Base-by-base conservation (phyloP, 2,888 invertebrate species). In the Allolobophora icterica region DNA sequence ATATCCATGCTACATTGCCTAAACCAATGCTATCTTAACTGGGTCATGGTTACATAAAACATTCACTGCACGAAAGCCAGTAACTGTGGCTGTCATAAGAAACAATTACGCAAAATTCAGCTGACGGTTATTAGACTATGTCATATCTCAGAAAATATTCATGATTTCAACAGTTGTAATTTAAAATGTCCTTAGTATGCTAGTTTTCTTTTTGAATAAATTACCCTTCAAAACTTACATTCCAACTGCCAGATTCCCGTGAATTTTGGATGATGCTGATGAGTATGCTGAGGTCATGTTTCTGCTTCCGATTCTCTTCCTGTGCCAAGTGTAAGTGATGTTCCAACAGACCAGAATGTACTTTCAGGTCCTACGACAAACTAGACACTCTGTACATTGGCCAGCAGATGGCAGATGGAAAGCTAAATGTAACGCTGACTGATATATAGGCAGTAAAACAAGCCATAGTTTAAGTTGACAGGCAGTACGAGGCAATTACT, bases 231-330 rank as follows among this genome's bases (percentile, higher is more conserved):
- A 71, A 24, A 92, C 93, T 91, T 92, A 94, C 94, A 92, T 94
- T 94, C 95, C 94, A 95, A 83, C 93, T 92, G n/a, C 94, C 94
- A 6, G 94, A 93, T 45, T 94, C 92, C 34, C 94, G 93, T 84
- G 94, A 94, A 24, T 93, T 92, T 90, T 93, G 94, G 90, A 95
- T 93, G 84, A 94, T 94, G 52, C 93, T 93, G 84, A 94, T 94
- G 30, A 95, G 94, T 90, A 94, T 93, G 92, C 94, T 94, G 21
- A 94, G 92, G 92, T 95, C 95, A 92, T 94, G 94, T 91, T 94
- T 94, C 15, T 94, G 93, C 92, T 94, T 94, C 45, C 93, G 92
- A 91, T 94, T 94, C 90, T 95, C 94, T 24, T 94, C 94, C 52
- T 94, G 93, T 24, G 94, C 92, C 84, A 94, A 92, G 3, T 92